Evolutionary conservation across 2,888 invertebrate species (phyloP).

Genomic region (Magallana nippona): DNA sequence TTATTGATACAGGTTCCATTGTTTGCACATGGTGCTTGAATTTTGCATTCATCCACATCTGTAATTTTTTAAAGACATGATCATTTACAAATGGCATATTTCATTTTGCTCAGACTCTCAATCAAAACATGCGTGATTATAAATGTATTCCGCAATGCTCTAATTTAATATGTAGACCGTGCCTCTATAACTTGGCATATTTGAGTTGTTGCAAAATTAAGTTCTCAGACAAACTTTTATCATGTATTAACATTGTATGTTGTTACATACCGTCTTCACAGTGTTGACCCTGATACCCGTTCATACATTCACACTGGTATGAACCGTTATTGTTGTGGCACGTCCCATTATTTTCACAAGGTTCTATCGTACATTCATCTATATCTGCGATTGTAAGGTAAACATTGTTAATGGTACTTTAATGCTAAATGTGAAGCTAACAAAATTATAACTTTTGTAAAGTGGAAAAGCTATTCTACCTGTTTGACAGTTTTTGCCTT

Average conservation of each 20-base stretch:
- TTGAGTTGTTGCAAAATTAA: no score
- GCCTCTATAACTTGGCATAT: no score
- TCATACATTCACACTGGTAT: slow-evolving; percentile 32
- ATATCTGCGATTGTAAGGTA: background rate
- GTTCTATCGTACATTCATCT: slow-evolving; percentile 35
- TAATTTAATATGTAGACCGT: no score
- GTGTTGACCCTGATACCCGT: slow-evolving; percentile 56
- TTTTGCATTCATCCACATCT: background rate
- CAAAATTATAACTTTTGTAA: no score
- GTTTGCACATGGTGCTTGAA: slow-evolving; percentile 9
- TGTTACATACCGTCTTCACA: slow-evolving; percentile 27
- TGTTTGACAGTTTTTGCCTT: slow-evolving; percentile 9
- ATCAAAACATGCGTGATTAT: no score
- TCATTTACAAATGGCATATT: no score
- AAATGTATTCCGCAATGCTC: no score
- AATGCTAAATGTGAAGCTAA: no score
- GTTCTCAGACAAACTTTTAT: no score
- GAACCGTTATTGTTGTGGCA: slow-evolving; percentile 43
- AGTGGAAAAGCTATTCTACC: background rate
- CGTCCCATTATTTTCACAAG: slow-evolving; percentile 38
- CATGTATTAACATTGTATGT: no score
- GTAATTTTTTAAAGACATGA: background rate
- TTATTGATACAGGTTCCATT: slow-evolving; percentile 50
- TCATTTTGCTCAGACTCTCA: no score
- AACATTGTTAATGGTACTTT: background rate